Evolutionary conservation across 1,140 invertebrate species (phyloP).

Genomic region (Drosophila micromelanica): DNA sequence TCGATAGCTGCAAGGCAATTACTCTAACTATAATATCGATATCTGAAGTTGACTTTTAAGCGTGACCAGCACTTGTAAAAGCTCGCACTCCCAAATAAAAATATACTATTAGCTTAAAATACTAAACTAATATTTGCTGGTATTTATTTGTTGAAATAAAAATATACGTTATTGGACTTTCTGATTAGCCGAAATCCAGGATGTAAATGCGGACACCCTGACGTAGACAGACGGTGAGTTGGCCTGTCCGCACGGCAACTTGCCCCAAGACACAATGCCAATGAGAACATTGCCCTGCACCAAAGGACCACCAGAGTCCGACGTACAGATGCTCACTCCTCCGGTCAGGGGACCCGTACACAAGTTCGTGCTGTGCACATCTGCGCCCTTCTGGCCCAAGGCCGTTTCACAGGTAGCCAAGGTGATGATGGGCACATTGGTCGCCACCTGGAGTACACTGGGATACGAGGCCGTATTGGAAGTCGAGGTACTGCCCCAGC

Average conservation of each 20-base stretch:
- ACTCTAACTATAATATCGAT: slow-evolving; percentile 32
- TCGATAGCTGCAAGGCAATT: slow-evolving; percentile 31
- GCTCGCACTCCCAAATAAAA: background rate
- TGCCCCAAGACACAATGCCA: slow-evolving; percentile 85
- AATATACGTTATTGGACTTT: slow-evolving; percentile 17
- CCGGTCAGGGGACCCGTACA: slow-evolving; percentile 85
- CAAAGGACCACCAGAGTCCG: slow-evolving; percentile 85
- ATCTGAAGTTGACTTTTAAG: slow-evolving; percentile 8
- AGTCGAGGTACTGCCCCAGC: slow-evolving; percentile 85
- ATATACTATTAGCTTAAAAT: slow-evolving; percentile 26
- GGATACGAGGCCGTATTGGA: slow-evolving; percentile 78
- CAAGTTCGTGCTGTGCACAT: slow-evolving; percentile 84
- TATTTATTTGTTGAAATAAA: slow-evolving; percentile 20
- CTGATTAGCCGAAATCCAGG: slow-evolving; percentile 86
- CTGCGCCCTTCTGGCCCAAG: slow-evolving; percentile 72
- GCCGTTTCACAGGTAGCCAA: slow-evolving; percentile 62
- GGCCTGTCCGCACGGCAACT: slow-evolving; percentile 85
- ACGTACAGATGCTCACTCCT: slow-evolving; percentile 84
- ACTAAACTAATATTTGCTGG: slow-evolving; percentile 15
- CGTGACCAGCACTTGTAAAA: slow-evolving; percentile 22
- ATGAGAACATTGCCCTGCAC: slow-evolving; percentile 72
- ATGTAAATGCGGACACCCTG: slow-evolving; percentile 87
- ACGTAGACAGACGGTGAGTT: slow-evolving; percentile 90
- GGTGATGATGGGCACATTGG: slow-evolving; percentile 71
- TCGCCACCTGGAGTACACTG: slow-evolving; percentile 79